Conservation (phyloP, 2,797 vertebrate genomes). For the Tinamus major region DNA sequence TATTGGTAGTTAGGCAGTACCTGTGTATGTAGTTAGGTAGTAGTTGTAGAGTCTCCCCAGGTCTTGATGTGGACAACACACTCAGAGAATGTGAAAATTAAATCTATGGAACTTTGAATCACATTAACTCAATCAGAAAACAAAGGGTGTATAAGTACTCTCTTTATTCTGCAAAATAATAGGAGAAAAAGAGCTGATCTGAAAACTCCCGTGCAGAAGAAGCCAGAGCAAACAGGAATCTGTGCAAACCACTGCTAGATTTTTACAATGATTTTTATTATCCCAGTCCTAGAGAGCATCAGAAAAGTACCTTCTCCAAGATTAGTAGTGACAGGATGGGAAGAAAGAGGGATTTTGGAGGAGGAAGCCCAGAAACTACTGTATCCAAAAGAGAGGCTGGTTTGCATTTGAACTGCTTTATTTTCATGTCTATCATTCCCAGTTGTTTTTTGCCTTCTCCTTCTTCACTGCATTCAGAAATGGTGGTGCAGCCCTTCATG, state of each 20-base stretch:
- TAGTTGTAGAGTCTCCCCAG: not conserved
- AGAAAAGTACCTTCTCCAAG: constrained; percentile 41
- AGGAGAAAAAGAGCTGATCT: not conserved
- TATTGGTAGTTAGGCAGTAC: too few species aligned
- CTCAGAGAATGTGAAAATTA: not conserved
- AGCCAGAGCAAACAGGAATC: not conserved
- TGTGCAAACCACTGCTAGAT: not conserved
- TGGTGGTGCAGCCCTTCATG: constrained; percentile 57
- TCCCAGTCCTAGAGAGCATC: not conserved
- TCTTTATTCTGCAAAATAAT: constrained; percentile 32
- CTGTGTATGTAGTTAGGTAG: too few species aligned
- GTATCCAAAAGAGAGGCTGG: not conserved
- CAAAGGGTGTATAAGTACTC: not conserved
- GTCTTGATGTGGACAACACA: not conserved
- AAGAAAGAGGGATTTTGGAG: not conserved
- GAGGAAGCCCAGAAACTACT: accelerated
- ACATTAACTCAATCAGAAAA: not conserved
- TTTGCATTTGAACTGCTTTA: constrained; percentile 9
- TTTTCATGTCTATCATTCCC: constrained; percentile 18
- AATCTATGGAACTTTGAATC: not conserved
- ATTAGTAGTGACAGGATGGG: not conserved
- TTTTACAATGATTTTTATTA: not conserved
- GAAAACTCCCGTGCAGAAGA: not conserved
- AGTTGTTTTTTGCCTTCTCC: constrained; percentile 32
- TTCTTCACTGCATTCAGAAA: constrained; percentile 32